Evolutionary conservation across 2,888 invertebrate species (phyloP).

Genomic region (Norana najaformis): DNA sequence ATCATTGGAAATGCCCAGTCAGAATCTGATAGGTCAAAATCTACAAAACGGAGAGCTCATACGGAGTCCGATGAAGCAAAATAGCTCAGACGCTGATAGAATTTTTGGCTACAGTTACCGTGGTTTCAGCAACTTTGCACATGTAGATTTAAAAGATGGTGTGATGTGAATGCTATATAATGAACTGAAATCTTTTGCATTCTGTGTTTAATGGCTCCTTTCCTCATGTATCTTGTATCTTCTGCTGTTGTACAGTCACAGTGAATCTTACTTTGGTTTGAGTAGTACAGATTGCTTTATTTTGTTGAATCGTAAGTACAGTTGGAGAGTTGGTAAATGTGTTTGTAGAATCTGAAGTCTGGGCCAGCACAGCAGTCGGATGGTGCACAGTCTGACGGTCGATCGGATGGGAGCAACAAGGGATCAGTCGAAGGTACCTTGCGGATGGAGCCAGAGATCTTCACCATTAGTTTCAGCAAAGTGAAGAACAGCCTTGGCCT

Average conservation of each 20-base stretch:
- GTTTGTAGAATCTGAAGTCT: conserved; percentile 27
- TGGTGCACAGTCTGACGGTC: background rate
- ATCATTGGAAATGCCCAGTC: too few species aligned
- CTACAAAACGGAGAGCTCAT: too few species aligned
- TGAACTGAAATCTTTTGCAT: background rate
- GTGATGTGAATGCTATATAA: background rate
- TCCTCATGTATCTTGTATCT: conserved; percentile 13
- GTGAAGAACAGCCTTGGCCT: conserved; percentile 95
- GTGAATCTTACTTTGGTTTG: too few species aligned
- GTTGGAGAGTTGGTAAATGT: background rate
- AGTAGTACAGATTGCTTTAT: background rate
- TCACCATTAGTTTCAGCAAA: conserved; percentile 86
- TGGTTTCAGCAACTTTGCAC: background rate
- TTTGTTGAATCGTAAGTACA: background rate
- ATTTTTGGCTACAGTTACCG: background rate
- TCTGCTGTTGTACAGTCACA: background rate
- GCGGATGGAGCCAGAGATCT: conserved; percentile 70
- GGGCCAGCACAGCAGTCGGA: background rate
- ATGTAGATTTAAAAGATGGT: background rate
- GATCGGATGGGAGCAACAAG: conserved; percentile 55
- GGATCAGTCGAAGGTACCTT: conserved; percentile 2
- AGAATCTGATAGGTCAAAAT: too few species aligned
- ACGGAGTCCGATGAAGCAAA: background rate
- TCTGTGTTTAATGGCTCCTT: background rate
- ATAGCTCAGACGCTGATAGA: background rate